Percentiles rank a stretch among this genome's conserved stretches.
phyloP scores from a whole-genome alignment of 2,797 vertebrate species.

The Propithecus perrieri region DNA sequence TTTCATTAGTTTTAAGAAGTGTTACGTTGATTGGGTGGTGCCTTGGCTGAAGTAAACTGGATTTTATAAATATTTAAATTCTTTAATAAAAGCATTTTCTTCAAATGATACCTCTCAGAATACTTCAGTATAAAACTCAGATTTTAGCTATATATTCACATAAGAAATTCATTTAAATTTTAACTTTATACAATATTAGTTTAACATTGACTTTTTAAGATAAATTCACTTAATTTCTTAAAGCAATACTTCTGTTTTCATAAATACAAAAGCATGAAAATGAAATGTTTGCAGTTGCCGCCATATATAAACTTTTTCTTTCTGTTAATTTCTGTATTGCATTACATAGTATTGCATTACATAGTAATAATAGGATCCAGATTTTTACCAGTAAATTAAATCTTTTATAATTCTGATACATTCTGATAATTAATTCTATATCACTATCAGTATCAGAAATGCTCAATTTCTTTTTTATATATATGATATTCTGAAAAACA shows the following conservation, averaged over 20 bases:
- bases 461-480: neutral
- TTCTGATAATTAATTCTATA: neutral
- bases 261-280: neutral
- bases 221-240: neutral
- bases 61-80: neutral
- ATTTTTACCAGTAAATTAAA: neutral
- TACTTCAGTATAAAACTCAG: neutral
- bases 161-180: neutral
- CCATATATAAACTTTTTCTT: neutral
- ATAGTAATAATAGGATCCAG: neutral
- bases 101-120: neutral
- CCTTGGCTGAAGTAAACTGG: neutral
- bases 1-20: neutral
- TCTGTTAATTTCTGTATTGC: neutral
- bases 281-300: neutral
- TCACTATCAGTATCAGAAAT: neutral
- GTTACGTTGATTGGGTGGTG: neutral
- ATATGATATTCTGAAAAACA: neutral
- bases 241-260: neutral
- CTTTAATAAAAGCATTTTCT: neutral
- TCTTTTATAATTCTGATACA: neutral
- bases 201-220: neutral
- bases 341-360: neutral
- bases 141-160: neutral
- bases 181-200: neutral